phyloP scores from a whole-genome alignment of 2,888 invertebrate species.

The Heliconius aoede region DNA sequence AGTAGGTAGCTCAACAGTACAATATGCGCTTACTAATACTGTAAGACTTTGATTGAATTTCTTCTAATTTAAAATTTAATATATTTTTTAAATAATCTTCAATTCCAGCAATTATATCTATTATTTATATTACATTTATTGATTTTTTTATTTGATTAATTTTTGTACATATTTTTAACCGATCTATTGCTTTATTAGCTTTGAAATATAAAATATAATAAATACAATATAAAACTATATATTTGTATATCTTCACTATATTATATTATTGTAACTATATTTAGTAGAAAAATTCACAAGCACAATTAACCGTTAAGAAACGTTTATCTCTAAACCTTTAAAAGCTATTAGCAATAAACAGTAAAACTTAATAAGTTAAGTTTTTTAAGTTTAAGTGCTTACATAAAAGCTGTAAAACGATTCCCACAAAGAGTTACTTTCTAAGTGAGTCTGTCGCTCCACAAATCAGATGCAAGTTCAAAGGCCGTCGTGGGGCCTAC shows the following conservation, averaged over 20 bases:
- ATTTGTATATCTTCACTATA: not conserved
- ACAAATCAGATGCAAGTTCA: conserved; percentile 51
- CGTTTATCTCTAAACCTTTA: not conserved
- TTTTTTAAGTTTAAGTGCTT: conserved; percentile 18
- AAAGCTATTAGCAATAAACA: not conserved
- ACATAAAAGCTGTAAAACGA: conserved; percentile 25
- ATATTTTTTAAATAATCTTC: not conserved
- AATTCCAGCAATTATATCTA: not conserved
- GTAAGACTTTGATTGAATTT: not conserved
- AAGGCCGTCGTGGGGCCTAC: conserved; percentile 51
- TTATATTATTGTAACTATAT: not conserved
- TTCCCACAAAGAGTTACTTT: conserved; percentile 42
- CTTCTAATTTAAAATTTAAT: not conserved
- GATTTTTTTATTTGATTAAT: no score
- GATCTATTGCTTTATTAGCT: no score
- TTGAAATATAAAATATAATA: not conserved
- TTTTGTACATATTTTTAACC: not conserved
- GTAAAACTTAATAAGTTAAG: conserved; percentile 2
- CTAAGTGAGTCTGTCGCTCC: conserved; percentile 43
- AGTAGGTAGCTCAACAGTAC: conserved; percentile 1
- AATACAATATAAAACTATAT: no score
- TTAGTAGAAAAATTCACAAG: not conserved
- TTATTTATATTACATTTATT: no score
- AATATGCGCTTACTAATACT: conserved; percentile 15
- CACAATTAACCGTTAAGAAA: not conserved